Percentiles rank a stretch among this genome's conserved stretches.
Evolutionary conservation across 1,140 invertebrate species (phyloP).

Genomic region (Meloidogyne chitwoodi): DNA sequence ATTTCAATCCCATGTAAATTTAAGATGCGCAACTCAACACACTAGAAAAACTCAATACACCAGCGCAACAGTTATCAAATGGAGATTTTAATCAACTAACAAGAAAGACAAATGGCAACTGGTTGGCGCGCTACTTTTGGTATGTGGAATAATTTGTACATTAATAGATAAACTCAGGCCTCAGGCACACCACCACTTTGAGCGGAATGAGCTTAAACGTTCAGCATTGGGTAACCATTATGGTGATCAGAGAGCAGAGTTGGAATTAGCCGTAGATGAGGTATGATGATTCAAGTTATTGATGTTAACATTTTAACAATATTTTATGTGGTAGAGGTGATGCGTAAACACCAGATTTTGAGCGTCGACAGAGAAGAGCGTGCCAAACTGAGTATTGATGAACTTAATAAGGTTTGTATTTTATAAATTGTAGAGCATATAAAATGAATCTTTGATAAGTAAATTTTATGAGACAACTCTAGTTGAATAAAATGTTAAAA

Average conservation of each 20-base stretch:
- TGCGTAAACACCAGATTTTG: constrained; percentile 52
- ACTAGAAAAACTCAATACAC: neutral
- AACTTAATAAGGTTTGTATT: constrained; percentile 62
- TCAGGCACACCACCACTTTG: constrained; percentile 62
- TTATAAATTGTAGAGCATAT: neutral
- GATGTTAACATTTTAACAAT: neutral
- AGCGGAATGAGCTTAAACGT: constrained; percentile 78
- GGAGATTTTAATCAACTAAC: neutral
- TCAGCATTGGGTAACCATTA: constrained; percentile 80
- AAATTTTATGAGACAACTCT: too few species aligned
- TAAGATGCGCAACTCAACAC: too few species aligned
- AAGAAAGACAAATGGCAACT: neutral
- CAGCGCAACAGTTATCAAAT: neutral
- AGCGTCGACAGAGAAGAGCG: constrained; percentile 55
- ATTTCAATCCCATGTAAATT: too few species aligned
- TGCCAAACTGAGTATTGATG: constrained; percentile 67
- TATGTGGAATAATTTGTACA: neutral
- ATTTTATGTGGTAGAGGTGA: constrained; percentile 67
- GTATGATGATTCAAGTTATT: neutral
- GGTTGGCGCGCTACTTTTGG: neutral
- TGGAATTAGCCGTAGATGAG: constrained; percentile 81
- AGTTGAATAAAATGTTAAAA: too few species aligned
- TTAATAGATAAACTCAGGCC: neutral
- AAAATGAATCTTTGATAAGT: too few species aligned
- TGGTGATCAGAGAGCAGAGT: constrained; percentile 82